A percentile compares a stretch with the other conserved stretches of the same genome.
These are phyloP conservation scores for Trypoxylus dichotomus DNA, from an alignment of 1,140 invertebrate species.

Conservation along the genomic window DNA sequence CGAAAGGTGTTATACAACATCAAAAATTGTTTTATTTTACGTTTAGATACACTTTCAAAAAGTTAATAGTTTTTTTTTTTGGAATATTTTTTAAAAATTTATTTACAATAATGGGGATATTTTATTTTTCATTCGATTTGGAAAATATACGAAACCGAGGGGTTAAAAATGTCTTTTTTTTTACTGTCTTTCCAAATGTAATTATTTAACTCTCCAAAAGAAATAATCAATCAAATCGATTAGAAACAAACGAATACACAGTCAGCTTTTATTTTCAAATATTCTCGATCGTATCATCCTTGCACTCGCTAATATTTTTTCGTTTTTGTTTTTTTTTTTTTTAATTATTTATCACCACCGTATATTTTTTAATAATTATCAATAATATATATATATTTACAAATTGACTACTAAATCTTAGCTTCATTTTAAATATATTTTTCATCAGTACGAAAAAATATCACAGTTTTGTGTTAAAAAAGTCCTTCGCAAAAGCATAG, in stretches of 20 bases:
- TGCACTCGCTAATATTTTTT: not conserved
- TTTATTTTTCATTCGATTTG: not conserved
- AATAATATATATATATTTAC: slow-evolving; percentile 23
- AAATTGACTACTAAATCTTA: slow-evolving; percentile 26
- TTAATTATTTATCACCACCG: slow-evolving; percentile 1
- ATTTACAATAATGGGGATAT: slow-evolving; percentile 1
- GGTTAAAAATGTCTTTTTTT: not conserved
- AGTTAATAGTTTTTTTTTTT: not conserved
- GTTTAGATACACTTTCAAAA: not conserved
- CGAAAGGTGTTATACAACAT: slow-evolving; percentile 5
- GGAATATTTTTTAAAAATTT: slow-evolving; percentile 4
- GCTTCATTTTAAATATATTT: slow-evolving; percentile 16
- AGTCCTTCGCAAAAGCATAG: not conserved
- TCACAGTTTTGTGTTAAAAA: slow-evolving; percentile 24
- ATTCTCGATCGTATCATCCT: not conserved
- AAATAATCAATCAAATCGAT: not conserved
- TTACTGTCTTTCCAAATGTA: not conserved
- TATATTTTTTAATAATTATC: not conserved
- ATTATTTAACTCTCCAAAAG: not conserved
- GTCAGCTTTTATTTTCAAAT: not conserved
- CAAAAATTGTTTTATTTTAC: not conserved
- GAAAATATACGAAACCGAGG: no score
- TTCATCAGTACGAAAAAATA: slow-evolving; percentile 21
- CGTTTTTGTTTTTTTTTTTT: not conserved
- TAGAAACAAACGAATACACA: no score